Evolutionary conservation across 2,113 vertebrate genomes (phyloP), one percentile per base, ranked within the genome.

Genomic region (Arvicanthis niloticus): DNA sequence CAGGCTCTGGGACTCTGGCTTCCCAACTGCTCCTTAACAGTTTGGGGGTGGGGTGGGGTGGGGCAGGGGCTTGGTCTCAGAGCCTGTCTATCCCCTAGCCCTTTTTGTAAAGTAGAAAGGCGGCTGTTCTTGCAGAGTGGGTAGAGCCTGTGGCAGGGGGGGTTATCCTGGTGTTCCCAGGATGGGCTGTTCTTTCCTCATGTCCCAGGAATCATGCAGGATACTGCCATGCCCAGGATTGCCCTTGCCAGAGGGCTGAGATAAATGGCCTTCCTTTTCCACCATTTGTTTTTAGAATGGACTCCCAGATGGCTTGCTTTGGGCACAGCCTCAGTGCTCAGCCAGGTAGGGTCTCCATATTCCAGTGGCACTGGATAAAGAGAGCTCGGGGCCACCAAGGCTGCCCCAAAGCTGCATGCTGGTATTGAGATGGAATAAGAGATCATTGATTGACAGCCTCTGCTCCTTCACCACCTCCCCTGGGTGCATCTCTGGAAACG

Each of bases 381-480:
- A 53, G n/a, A 29, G 0, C 65, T 29, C 0, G 42, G 56, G 22
- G 37, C 89, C 42, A 0, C 91, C 42, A 0, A 6, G n/a, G 51
- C 58, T 1, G 1, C 31, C 8, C 78, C 16, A 19, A 22, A 34
- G 13, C 42, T 60, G 80, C 58, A 17, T 10, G 8, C 34, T 15
- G 21, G 11, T 13, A 19, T 42, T 21, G 70, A 26, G 17, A 5
- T n/a, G 7, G 34, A 89, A 53, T 29, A 3, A 2, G 65, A 51
- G 13, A 11, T 72, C 16, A 0, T 10, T 6, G 68, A 42, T 51
- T 45, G 40, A 89, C 22, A 76, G 31, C n/a, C 26, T 40, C 70
- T 60, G 26, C 53, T 51, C 65, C 65, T 88, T 53, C 56, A 58
- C 42, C 60, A 48, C 42, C 29, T 45, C 72, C 73, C 67, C 87